Base-by-base conservation (phyloP, 2,797 vertebrate genomes). In the Coreius guichenoti region DNA sequence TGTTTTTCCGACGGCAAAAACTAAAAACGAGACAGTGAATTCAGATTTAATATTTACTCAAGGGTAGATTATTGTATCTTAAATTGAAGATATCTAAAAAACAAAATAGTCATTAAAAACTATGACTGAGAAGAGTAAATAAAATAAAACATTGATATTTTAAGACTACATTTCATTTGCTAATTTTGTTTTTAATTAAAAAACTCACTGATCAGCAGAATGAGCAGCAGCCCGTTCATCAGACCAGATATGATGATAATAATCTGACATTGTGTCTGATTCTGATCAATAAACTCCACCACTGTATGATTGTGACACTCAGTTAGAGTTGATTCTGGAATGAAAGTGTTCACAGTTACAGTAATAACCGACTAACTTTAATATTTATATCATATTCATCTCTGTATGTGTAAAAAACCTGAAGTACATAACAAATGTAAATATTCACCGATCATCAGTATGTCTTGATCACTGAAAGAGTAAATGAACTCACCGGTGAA, bases 141-240 rank as follows among this genome's bases (percentile, higher is more conserved):
- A n/a, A n/a, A n/a, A n/a, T n/a, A n/a, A n/a, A n/a, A n/a, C n/a
- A n/a, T n/a, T n/a, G n/a, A n/a, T n/a, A n/a, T n/a, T n/a, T n/a
- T n/a, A n/a, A n/a, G n/a, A n/a, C n/a, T n/a, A n/a, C n/a, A n/a
- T n/a, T n/a, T n/a, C n/a, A n/a, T n/a, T n/a, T n/a, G n/a, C n/a
- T n/a, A n/a, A n/a, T n/a, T n/a, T n/a, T n/a, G n/a, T n/a, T n/a
- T n/a, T n/a, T n/a, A n/a, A n/a, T n/a, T n/a, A n/a, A n/a, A n/a
- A n/a, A n/a, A 61, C 79, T 81, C 21, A 81, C 79, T 21, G 2
- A 54, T 69, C 26, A 16, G 12, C 26, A 81, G 4, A 69, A 69
- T 23, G 61, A 81, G 8, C 31, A 69, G 47, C 39, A 68, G 19
- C 0, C 45, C 47, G n/a, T 0, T 54, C 14, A 81, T 13, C 14